phyloP scores from a whole-genome alignment of 2,113 vertebrate species.

The Brachypteracias leptosomus region DNA sequence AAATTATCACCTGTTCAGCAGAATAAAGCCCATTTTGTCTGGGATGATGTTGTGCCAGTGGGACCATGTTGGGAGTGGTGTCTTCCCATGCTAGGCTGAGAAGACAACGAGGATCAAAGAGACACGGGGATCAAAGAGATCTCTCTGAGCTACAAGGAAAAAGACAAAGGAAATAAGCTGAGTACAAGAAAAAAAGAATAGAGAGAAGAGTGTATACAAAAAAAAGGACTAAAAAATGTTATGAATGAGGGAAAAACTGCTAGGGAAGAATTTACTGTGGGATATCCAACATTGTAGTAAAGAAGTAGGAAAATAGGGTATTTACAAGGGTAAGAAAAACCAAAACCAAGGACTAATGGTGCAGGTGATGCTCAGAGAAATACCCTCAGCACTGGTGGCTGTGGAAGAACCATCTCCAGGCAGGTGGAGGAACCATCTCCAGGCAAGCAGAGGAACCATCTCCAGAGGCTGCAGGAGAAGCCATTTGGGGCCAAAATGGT shows the following conservation, averaged over 20 bases:
- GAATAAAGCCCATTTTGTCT: background rate
- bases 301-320: background rate
- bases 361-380: fast-evolving
- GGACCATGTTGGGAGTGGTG: background rate
- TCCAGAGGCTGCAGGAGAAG: background rate
- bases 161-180: background rate
- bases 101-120: background rate
- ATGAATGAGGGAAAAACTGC: background rate
- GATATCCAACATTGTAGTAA: background rate
- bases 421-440: background rate
- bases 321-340: background rate
- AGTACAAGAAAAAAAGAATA: fast-evolving
- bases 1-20: background rate
- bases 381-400: background rate
- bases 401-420: background rate
- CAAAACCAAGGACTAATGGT: background rate
- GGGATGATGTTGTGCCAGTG: background rate
- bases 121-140: background rate
- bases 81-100: background rate
- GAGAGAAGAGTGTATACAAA: background rate
- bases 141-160: background rate
- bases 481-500: background rate
- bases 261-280: background rate
- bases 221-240: background rate
- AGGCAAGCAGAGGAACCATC: background rate